Evolutionary conservation across 1,140 invertebrate genomes (phyloP).

Genomic region (Trachymyrmex septentrionalis): DNA sequence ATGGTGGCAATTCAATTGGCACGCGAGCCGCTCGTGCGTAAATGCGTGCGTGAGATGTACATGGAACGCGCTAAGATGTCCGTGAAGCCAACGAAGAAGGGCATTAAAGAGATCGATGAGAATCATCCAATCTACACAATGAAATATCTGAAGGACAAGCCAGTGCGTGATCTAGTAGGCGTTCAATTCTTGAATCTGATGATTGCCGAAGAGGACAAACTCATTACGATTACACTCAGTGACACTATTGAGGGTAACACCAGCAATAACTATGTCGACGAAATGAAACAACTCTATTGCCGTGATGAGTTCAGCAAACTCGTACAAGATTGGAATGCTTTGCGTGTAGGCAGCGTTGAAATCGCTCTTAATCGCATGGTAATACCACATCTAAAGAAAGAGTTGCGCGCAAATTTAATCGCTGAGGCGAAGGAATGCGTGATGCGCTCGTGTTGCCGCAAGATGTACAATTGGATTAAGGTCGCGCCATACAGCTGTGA

Average conservation of each 20-base stretch:
- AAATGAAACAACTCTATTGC: slow-evolving; percentile 96
- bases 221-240: slow-evolving; percentile 91
- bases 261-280: slow-evolving; percentile 92
- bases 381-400: slow-evolving; percentile 95
- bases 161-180: slow-evolving; percentile 94
- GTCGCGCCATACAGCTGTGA: slow-evolving; percentile 93
- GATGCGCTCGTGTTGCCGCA: slow-evolving; percentile 93
- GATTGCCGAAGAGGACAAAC: slow-evolving; percentile 95
- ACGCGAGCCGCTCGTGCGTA: slow-evolving; percentile 95
- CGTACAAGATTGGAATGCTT: slow-evolving; percentile 98
- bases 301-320: slow-evolving; percentile 98
- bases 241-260: slow-evolving; percentile 93
- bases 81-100: slow-evolving; percentile 95
- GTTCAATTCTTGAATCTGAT: slow-evolving; percentile 96
- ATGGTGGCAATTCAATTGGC: slow-evolving; percentile 98
- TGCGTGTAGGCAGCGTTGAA: slow-evolving; percentile 95
- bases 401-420: slow-evolving; percentile 93
- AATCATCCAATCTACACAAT: slow-evolving; percentile 94
- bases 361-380: slow-evolving; percentile 95
- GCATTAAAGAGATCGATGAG: slow-evolving; percentile 97
- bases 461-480: slow-evolving; percentile 97
- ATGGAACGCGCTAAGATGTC: slow-evolving; percentile 95
- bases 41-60: slow-evolving; percentile 95
- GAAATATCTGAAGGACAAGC: slow-evolving; percentile 98
- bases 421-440: slow-evolving; percentile 97